Base-by-base conservation (phyloP, 2,797 vertebrate genomes). In the Cryptoblepharus egeriae region DNA sequence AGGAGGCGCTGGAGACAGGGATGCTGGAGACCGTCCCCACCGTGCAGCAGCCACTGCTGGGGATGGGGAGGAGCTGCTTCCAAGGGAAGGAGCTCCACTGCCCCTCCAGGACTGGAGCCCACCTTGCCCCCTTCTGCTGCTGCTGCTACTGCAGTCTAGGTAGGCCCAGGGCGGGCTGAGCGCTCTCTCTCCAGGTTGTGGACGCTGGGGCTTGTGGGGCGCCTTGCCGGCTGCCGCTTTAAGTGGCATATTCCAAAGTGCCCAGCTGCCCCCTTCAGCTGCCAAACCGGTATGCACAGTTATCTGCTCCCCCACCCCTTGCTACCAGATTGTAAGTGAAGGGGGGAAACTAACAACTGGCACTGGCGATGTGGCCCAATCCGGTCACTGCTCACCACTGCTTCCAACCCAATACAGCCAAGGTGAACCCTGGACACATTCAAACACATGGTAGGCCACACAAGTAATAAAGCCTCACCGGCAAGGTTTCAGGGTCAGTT, bases 131-230 rank as follows among this genome's bases (percentile, higher is more conserved):
- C 91, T 94, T 90, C 93, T 92, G 83, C 91, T 71, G 89, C 91
- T 11, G 89, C 45, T 74, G 89, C 91, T 9, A 89, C 93, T n/a
- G n/a, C 93, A 84, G 93, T 88, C 91, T 85, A 90, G 91, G 91
- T 93, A 91, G 91, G 87, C 83, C 89, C 91, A 92, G 93, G 95
- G 95, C 94, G 95, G 94, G 94, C 92, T 91, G 86, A 88, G 88
- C 85, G 83, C 89, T 86, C 90, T 93, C 95, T 91, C 91, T 90
- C 94, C 52, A 91, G 93, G 94, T 93, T 95, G 92, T n/a, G n/a
- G n/a, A n/a, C n/a, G n/a, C n/a, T n/a, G n/a, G n/a, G n/a, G n/a
- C n/a, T n/a, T n/a, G n/a, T n/a, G n/a, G n/a, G n/a, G n/a, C n/a
- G n/a, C n/a, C n/a, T n/a, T n/a, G n/a, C n/a, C n/a, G n/a, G n/a